phyloP scores from a whole-genome alignment of 64 coral and sea anemone genomes.

The Orbicella faveolata region DNA sequence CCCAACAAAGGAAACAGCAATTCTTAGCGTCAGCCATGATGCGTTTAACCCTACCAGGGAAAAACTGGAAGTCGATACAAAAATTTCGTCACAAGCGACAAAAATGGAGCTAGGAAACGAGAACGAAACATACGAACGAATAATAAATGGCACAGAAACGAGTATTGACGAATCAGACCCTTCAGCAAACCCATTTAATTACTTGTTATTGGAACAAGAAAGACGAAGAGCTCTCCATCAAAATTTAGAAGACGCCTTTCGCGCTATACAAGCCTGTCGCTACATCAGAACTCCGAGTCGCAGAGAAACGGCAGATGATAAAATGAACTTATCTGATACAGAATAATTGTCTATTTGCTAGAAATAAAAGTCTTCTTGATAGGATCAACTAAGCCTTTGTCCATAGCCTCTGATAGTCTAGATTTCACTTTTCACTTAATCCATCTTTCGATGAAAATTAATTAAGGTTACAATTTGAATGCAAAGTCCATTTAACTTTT shows the following conservation, averaged over 20 bases:
- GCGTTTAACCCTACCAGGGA: neutral
- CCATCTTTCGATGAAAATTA: neutral
- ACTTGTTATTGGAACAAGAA: conserved; percentile 11
- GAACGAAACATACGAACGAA: neutral
- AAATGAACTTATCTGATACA: neutral
- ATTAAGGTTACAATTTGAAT: neutral
- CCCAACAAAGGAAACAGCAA: neutral
- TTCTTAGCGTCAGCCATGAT: neutral
- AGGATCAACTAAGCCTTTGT: neutral
- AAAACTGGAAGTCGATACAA: neutral
- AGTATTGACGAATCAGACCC: neutral
- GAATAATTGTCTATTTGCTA: neutral
- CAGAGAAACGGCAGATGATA: neutral
- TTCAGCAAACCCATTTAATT: conserved; percentile 37
- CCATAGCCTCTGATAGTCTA: neutral
- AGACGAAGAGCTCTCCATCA: neutral
- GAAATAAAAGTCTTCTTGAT: neutral
- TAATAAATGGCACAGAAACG: neutral
- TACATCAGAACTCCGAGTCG: conserved; percentile 48
- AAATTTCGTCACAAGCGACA: neutral
- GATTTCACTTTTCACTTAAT: neutral
- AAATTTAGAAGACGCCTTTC: conserved; percentile 52
- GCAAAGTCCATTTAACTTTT: neutral
- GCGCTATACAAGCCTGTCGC: conserved; percentile 33
- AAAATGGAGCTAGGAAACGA: neutral